phyloP scores from a whole-genome alignment of 2,797 vertebrate species.

The Amniataba percoides region DNA sequence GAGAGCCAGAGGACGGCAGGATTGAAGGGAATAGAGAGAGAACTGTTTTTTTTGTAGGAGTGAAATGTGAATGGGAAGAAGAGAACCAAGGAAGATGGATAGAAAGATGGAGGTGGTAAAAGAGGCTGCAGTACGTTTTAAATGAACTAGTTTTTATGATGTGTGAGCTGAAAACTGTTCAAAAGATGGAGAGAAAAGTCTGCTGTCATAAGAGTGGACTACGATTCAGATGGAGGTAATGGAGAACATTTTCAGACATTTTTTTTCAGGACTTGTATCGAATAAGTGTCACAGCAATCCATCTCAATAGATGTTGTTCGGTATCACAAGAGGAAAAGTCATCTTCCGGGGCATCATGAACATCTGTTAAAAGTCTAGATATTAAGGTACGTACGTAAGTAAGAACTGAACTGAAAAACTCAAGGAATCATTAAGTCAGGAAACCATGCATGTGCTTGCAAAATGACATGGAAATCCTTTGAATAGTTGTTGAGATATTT shows the following conservation, averaged over 20 bases:
- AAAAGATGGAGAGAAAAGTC: neutral
- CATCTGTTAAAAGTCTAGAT: too few species aligned
- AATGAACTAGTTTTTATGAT: neutral
- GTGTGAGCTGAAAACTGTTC: neutral
- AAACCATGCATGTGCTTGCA: neutral
- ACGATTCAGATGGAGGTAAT: neutral
- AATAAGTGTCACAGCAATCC: too few species aligned
- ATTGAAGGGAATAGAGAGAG: neutral
- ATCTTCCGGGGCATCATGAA: neutral
- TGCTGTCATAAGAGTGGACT: neutral
- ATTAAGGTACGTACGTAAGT: too few species aligned
- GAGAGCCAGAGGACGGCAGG: neutral
- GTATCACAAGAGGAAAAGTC: too few species aligned
- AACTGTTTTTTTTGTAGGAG: neutral
- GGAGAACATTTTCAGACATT: neutral
- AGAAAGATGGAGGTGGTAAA: conserved; percentile 4
- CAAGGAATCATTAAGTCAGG: neutral
- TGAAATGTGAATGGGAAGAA: conserved; percentile 8
- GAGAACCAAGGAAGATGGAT: neutral
- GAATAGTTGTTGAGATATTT: too few species aligned
- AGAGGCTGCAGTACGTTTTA: neutral
- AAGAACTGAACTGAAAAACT: too few species aligned
- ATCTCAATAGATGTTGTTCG: neutral
- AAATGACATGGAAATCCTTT: too few species aligned
- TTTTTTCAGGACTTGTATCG: neutral